These are phyloP conservation scores for Eupithecia subumbrata DNA, from an alignment of 2,888 invertebrate genomes.

Conservation along the genomic window DNA sequence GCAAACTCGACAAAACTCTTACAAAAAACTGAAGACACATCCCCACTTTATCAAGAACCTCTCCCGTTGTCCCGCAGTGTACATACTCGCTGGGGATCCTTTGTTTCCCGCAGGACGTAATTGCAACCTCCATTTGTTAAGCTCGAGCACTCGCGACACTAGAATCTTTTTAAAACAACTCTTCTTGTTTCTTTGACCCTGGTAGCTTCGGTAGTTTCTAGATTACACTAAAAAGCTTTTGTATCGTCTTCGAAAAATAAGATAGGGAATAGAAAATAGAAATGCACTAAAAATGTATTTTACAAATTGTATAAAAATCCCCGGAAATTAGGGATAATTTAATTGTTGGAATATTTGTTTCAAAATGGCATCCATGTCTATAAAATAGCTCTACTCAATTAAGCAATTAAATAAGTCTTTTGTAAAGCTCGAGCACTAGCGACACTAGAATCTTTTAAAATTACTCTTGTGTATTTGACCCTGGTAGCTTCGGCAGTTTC, in stretches of 20 bases:
- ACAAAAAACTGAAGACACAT: slow-evolving; percentile 13
- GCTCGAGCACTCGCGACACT: slow-evolving; percentile 27
- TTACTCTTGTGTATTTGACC: slow-evolving; percentile 22
- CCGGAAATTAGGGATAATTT: background rate
- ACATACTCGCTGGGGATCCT: slow-evolving; percentile 30
- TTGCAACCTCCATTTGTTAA: slow-evolving; percentile 46
- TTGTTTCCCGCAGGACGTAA: slow-evolving; percentile 43
- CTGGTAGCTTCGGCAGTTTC: slow-evolving; percentile 12
- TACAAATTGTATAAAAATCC: background rate
- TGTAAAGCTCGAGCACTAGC: background rate
- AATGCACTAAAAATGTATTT: background rate
- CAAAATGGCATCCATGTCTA: background rate
- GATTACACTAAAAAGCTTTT: slow-evolving; percentile 6
- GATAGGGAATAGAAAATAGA: background rate
- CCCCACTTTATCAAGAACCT: slow-evolving; percentile 12
- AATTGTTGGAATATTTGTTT: background rate
- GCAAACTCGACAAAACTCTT: background rate
- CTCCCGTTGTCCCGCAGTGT: slow-evolving; percentile 33
- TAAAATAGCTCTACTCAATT: background rate
- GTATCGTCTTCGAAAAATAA: background rate
- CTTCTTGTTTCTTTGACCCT: slow-evolving; percentile 25
- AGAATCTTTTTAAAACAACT: slow-evolving; percentile 29
- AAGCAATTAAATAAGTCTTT: too few species aligned
- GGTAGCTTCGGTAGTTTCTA: slow-evolving; percentile 4
- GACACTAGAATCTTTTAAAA: slow-evolving; percentile 27